Conservation (phyloP, 2,888 invertebrate species). For the Baccha elongata region DNA sequence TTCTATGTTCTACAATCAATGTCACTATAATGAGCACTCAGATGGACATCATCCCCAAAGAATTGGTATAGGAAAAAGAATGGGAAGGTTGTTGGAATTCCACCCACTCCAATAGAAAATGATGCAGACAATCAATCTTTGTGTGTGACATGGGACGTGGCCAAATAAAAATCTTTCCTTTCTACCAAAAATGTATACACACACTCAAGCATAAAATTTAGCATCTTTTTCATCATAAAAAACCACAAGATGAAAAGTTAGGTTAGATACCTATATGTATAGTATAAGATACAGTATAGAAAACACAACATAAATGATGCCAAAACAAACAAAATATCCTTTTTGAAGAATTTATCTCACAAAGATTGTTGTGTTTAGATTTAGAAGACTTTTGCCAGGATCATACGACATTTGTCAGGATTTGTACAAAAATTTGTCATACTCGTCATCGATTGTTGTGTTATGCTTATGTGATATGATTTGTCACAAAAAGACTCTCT, state of each 20-base stretch:
- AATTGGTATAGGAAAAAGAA: conserved; percentile 20
- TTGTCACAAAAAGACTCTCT: conserved; percentile 54
- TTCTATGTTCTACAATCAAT: conserved; percentile 66
- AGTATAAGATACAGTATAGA: background rate
- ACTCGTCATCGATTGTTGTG: conserved; percentile 48
- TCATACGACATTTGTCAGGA: conserved; percentile 65
- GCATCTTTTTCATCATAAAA: conserved; percentile 65
- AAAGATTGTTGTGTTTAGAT: conserved; percentile 42
- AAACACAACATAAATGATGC: conserved; percentile 63
- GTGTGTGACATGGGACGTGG: conserved; percentile 72
- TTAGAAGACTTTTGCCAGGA: conserved; percentile 46
- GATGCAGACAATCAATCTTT: conserved; percentile 69
- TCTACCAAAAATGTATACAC: background rate
- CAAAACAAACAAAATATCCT: conserved; percentile 69
- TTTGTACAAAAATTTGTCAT: conserved; percentile 48
- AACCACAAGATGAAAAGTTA: conserved; percentile 59
- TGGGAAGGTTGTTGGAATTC: background rate
- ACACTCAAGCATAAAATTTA: conserved; percentile 56
- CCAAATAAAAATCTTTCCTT: conserved; percentile 60
- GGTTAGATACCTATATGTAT: background rate
- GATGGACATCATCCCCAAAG: conserved; percentile 70
- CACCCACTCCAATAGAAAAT: conserved; percentile 2
- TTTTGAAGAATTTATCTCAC: conserved; percentile 37
- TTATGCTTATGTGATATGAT: conserved; percentile 54
- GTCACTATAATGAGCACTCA: conserved; percentile 73